These are phyloP conservation scores for Opisthograptis luteolata DNA, from an alignment of 2,888 invertebrate species.

Conservation along the genomic window DNA sequence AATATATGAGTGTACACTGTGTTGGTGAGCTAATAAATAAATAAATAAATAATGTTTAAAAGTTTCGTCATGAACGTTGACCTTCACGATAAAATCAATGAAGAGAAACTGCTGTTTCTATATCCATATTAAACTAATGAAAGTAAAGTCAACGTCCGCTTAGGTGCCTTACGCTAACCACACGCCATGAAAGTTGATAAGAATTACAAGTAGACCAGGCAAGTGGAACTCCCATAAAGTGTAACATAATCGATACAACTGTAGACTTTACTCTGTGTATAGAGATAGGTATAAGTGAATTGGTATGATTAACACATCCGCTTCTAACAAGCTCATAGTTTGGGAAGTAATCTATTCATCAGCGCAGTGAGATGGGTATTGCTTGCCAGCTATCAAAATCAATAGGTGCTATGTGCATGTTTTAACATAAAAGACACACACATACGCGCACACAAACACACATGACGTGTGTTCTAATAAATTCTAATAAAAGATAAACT, in stretches of 20 bases:
- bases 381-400: constrained; percentile 7
- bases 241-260: too few species aligned
- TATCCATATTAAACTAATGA: constrained; percentile 20
- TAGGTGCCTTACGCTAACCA: background rate
- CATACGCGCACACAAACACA: too few species aligned
- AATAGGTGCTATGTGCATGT: constrained; percentile 22
- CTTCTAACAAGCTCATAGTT: background rate
- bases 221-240: too few species aligned
- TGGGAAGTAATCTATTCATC: background rate
- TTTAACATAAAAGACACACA: constrained; percentile 14
- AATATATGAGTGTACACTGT: too few species aligned
- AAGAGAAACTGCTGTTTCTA: constrained; percentile 21
- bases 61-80: background rate
- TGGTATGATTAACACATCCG: constrained; percentile 11
- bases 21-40: too few species aligned
- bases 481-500: too few species aligned
- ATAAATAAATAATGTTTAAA: background rate
- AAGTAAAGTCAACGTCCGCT: constrained; percentile 24
- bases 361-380: too few species aligned
- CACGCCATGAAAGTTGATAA: constrained; percentile 18
- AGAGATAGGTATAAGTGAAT: background rate
- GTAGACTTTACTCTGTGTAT: too few species aligned
- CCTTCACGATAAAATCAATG: constrained; percentile 6
- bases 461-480: too few species aligned
- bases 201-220: constrained; percentile 11